phyloP scores from a whole-genome alignment of 2,113 vertebrate species.

The Actinemys pallida region DNA sequence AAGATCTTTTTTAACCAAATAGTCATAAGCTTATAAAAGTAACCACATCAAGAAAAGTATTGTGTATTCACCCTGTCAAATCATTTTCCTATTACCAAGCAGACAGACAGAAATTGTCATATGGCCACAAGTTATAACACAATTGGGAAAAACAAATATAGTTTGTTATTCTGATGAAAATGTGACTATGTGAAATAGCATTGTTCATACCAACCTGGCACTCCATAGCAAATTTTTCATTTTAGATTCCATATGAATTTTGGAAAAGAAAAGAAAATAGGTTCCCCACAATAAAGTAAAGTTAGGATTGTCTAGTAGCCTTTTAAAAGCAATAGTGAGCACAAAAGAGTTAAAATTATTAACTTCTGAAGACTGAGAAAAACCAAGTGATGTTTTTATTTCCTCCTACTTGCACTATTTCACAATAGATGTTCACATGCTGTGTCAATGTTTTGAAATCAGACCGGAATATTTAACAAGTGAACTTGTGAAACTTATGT shows the following conservation, averaged over 20 bases:
- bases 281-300: background rate
- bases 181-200: background rate
- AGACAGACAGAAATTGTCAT: too few species aligned
- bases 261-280: background rate
- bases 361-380: background rate
- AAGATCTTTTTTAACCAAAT: too few species aligned
- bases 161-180: too few species aligned
- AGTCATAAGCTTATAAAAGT: too few species aligned
- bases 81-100: too few species aligned
- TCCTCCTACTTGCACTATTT: background rate
- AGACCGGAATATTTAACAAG: background rate
- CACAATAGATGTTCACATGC: background rate
- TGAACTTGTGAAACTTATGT: slow-evolving; percentile 10
- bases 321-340: background rate
- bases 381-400: too few species aligned
- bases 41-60: too few species aligned
- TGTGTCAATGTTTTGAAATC: slow-evolving; percentile 25
- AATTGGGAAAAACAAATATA: too few species aligned
- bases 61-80: too few species aligned
- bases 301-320: background rate
- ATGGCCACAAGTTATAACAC: too few species aligned
- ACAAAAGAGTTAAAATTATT: background rate
- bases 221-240: background rate
- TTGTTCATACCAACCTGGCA: background rate
- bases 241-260: background rate